These are phyloP conservation scores for Orchesella flavescens DNA, from an alignment of 2,888 invertebrate species.

Conservation along the genomic window DNA sequence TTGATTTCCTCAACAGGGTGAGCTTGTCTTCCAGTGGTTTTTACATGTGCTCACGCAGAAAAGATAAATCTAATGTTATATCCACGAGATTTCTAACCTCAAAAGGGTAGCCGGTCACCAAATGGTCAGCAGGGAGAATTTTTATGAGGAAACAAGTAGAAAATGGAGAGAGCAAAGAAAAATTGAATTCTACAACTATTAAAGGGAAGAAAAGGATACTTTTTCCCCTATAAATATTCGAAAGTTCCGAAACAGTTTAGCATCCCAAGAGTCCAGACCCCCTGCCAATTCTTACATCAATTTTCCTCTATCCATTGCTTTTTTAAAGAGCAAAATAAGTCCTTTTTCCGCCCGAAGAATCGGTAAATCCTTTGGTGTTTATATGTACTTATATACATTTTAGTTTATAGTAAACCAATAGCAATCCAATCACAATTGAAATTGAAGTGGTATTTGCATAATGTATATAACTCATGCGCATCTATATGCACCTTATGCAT, in stretches of 20 bases:
- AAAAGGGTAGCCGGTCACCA: constrained; percentile 42
- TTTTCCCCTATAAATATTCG: constrained; percentile 32
- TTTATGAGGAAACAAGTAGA: constrained; percentile 20
- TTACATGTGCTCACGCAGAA: neutral
- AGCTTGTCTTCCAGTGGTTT: neutral
- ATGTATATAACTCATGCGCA: no score
- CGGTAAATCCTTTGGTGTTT: constrained; percentile 20
- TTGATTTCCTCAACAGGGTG: neutral
- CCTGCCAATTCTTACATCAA: constrained; percentile 45
- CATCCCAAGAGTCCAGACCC: constrained; percentile 52
- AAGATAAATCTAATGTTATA: neutral
- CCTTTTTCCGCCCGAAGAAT: constrained; percentile 27
- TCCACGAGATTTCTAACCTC: neutral
- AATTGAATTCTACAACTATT: constrained; percentile 22
- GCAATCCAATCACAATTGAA: no score
- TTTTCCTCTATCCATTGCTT: constrained; percentile 24
- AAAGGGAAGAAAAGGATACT: constrained; percentile 8
- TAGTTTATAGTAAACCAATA: no score
- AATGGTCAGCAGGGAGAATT: constrained; percentile 38
- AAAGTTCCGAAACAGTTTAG: constrained; percentile 50
- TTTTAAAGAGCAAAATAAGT: constrained; percentile 23
- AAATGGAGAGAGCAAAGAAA: constrained; percentile 11
- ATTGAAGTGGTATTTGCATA: no score
- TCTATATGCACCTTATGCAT: no score
- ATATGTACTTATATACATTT: no score